phyloP scores from a whole-genome alignment of 2,113 vertebrate species.

The Lamprotornis superbus region DNA sequence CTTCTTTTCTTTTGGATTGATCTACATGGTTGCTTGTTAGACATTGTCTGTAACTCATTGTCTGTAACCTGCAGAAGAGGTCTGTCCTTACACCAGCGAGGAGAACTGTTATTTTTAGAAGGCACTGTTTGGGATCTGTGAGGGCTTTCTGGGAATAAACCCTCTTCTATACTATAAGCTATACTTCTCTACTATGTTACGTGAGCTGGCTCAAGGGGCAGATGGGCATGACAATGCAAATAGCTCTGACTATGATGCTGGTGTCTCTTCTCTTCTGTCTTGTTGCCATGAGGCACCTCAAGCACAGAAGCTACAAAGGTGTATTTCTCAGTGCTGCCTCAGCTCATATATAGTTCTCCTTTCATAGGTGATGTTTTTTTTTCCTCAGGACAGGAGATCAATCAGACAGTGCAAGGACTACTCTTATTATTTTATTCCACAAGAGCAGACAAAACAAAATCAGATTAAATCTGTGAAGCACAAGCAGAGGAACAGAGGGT shows the following conservation, averaged over 20 bases:
- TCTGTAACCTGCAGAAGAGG: not conserved
- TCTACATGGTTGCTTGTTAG: not conserved
- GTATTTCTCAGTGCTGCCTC: not conserved
- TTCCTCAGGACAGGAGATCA: not conserved
- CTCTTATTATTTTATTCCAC: not conserved
- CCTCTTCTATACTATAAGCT: not conserved
- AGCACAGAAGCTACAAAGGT: not conserved
- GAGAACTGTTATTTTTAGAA: not conserved
- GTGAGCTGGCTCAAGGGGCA: not conserved
- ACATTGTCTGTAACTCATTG: not conserved
- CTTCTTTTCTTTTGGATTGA: not conserved
- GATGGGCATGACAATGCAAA: fast-evolving
- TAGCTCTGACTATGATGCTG: fast-evolving
- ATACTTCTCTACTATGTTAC: not conserved
- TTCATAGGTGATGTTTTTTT: not conserved
- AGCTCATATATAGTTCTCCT: not conserved
- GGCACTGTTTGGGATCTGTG: not conserved
- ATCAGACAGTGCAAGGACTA: not conserved
- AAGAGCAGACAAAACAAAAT: not conserved
- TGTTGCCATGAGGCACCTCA: fast-evolving
- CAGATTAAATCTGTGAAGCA: not conserved
- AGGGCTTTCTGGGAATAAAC: not conserved
- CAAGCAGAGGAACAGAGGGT: not conserved
- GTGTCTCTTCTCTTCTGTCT: not conserved
- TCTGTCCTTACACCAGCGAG: not conserved